Conservation (phyloP, 2,888 invertebrate species). For the Beris morrisii region DNA sequence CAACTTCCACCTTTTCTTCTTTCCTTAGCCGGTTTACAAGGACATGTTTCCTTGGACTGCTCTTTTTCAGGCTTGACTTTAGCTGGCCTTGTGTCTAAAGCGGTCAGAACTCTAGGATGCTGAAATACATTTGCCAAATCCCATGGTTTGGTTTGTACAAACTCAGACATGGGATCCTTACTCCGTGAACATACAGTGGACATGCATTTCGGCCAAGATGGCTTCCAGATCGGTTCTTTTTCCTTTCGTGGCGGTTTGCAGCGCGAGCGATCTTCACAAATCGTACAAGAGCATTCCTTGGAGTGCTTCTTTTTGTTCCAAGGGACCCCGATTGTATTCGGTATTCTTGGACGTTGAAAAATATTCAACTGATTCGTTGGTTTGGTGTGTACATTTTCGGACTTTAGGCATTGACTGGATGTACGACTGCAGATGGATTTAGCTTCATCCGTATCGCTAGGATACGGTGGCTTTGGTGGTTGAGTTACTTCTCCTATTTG, state of each 20-base stretch:
- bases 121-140: neutral
- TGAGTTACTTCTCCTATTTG: neutral
- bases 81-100: too few species aligned
- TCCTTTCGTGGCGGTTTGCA: too few species aligned
- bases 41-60: too few species aligned
- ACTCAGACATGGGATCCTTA: neutral
- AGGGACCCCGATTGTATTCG: neutral
- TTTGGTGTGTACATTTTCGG: conserved; percentile 2
- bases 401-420: neutral
- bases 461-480: neutral
- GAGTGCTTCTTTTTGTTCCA: too few species aligned
- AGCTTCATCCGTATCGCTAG: neutral
- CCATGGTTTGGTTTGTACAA: neutral
- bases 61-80: too few species aligned
- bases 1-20: too few species aligned
- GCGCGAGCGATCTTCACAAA: too few species aligned
- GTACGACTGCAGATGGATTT: neutral
- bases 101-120: neutral
- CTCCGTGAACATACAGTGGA: too few species aligned
- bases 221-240: too few species aligned
- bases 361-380: neutral
- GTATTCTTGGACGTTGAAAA: neutral
- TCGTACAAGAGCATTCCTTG: too few species aligned
- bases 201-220: too few species aligned
- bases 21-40: too few species aligned